These are phyloP conservation scores for Lamprologus speciosus DNA, from an alignment of 2,113 vertebrate genomes.

Conservation along the genomic window DNA sequence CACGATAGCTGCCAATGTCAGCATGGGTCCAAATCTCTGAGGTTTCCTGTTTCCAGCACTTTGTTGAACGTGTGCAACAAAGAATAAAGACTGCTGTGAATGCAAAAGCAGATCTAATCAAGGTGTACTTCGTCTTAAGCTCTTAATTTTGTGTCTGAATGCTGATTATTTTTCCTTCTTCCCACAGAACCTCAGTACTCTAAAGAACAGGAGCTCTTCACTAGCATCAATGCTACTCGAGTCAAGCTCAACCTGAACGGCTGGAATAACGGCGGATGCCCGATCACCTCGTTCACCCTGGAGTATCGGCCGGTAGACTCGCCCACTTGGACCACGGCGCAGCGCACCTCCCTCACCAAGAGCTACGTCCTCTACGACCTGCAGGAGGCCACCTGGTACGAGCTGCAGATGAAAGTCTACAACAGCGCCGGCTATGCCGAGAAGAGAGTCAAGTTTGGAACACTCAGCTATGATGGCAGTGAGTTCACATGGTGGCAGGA, in stretches of 20 bases:
- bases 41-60: background rate
- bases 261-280: constrained; percentile 98
- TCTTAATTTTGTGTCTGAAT: background rate
- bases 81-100: background rate
- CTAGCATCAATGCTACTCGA: constrained; percentile 89
- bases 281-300: constrained; percentile 92
- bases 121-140: background rate
- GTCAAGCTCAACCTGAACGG: constrained; percentile 91
- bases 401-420: constrained; percentile 94
- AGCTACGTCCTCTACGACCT: constrained; percentile 93
- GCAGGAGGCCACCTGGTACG: constrained; percentile 95
- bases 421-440: constrained; percentile 96
- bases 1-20: background rate
- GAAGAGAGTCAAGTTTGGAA: constrained; percentile 93
- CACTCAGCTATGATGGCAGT: constrained; percentile 93
- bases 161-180: background rate
- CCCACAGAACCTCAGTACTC: constrained; percentile 91
- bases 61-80: background rate
- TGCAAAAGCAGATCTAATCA: background rate
- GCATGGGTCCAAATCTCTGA: background rate
- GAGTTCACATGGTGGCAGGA: constrained; percentile 57
- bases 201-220: constrained; percentile 95
- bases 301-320: constrained; percentile 89
- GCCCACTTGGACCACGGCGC: constrained; percentile 86
- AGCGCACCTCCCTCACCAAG: constrained; percentile 91